Percentiles rank a stretch among this genome's conserved stretches.
Conservation (phyloP, 2,888 invertebrate genomes). For the Hoplodrina blanda region DNA sequence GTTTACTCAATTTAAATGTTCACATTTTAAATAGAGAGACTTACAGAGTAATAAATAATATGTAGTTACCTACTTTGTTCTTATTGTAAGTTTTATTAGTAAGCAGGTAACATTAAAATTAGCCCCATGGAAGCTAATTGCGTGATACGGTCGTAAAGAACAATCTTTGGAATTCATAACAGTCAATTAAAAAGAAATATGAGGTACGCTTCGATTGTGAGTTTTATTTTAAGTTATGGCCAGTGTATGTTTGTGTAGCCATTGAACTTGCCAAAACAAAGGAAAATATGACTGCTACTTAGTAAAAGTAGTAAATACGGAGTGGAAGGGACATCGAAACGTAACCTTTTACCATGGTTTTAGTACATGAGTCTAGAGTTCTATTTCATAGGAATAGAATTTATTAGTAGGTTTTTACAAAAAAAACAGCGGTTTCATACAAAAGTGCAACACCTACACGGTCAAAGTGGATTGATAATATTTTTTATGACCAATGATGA, state of each 20-base stretch:
- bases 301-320: neutral
- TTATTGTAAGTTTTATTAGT: slow-evolving; percentile 9
- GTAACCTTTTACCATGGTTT: too few species aligned
- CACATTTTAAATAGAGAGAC: neutral
- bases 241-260: slow-evolving; percentile 4
- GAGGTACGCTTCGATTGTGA: slow-evolving; percentile 2
- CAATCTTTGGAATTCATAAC: slow-evolving; percentile 34
- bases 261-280: slow-evolving; percentile 10
- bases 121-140: slow-evolving; percentile 30
- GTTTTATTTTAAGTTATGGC: slow-evolving; percentile 17
- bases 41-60: slow-evolving; percentile 4
- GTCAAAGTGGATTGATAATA: too few species aligned
- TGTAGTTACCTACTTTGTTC: neutral
- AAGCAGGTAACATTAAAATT: slow-evolving; percentile 13
- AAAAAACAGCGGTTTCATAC: too few species aligned
- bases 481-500: too few species aligned
- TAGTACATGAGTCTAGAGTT: too few species aligned
- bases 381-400: too few species aligned
- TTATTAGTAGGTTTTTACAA: too few species aligned
- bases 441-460: too few species aligned
- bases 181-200: slow-evolving; percentile 39
- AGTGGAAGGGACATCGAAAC: too few species aligned
- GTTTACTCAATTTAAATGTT: slow-evolving; percentile 1
- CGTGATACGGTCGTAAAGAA: slow-evolving; percentile 38
- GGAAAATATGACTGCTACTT: neutral